Base-by-base conservation (phyloP, 2,797 vertebrate species). In the Cephalopachus bancanus region DNA sequence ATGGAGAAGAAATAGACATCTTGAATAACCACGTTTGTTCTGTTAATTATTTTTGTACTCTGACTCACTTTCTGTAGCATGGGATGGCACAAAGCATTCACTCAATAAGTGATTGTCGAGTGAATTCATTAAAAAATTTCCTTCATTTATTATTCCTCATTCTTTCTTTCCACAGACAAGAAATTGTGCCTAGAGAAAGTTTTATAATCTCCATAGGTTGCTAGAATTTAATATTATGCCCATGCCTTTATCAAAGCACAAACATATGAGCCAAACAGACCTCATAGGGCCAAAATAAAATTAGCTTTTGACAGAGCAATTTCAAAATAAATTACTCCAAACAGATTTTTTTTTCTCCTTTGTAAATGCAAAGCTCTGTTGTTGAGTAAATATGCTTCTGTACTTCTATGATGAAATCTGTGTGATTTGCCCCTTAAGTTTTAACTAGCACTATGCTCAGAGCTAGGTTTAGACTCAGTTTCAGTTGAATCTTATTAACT, bases 251-350 rank as follows among this genome's bases (percentile, higher is more conserved):
- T 95, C 88, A 95, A 95, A 97, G 86, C 37, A 74, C 22, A 79
- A 93, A 89, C 93, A 78, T 86, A 69, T 30, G 33, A 95, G 71
- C 72, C 80, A 92, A 92, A 87, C 87, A 83, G 33, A 20, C 24
- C 55, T 87, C 83, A 83, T 10, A 75, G 60, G 92, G 60, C 55
- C 72, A 93, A 94, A 95, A 92, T 84, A 22, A 74, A 97, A 95
- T 97, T 92, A 90, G 22, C 72, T 90, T 92, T 94, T 86, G 30
- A 96, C 55, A 83, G 71, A 94, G 44, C 20, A 65, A 90, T 97
- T 96, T 30, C 85, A 71, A 95, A 94, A 96, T 84, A 95, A 96
- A 97, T 94, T 79, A 88, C 22, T 30, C 28, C 19, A 80, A 71
- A 83, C 20, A 69, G 14, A 3, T 22, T 87, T 49, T 92, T 87